Conservation (phyloP, 2,113 vertebrate species). For the Murina feae region DNA sequence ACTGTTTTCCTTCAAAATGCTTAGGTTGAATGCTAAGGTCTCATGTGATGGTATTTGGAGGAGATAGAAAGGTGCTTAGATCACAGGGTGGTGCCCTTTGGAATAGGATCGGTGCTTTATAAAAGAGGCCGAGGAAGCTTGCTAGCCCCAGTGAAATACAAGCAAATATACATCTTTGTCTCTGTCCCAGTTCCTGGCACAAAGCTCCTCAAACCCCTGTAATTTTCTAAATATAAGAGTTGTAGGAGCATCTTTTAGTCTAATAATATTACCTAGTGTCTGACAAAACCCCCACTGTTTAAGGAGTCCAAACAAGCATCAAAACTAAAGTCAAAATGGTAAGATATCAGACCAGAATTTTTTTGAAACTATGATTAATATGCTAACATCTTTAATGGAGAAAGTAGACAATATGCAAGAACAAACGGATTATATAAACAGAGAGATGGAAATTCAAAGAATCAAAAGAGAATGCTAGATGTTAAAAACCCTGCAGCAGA, state of each 20-base stretch:
- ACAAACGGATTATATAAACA: background rate
- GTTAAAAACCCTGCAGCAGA: background rate
- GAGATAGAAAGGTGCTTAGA: background rate
- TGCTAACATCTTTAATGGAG: background rate
- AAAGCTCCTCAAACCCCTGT: background rate
- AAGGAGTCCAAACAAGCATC: background rate
- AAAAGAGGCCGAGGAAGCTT: background rate
- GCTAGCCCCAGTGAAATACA: background rate
- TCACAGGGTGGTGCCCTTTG: background rate
- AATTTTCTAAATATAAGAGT: background rate
- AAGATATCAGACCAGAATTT: background rate
- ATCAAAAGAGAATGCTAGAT: background rate
- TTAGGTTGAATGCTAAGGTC: background rate
- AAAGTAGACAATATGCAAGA: background rate
- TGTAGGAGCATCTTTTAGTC: background rate
- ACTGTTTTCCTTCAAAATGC: background rate
- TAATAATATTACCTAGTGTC: background rate
- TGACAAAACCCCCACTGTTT: background rate
- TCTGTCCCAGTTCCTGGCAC: background rate
- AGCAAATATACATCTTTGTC: background rate
- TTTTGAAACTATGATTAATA: background rate
- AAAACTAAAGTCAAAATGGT: background rate
- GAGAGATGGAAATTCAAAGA: background rate
- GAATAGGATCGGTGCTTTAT: background rate
- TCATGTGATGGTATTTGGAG: background rate